Evolutionary conservation across 2,888 invertebrate species (phyloP).

Genomic region (Graphium colonna): DNA sequence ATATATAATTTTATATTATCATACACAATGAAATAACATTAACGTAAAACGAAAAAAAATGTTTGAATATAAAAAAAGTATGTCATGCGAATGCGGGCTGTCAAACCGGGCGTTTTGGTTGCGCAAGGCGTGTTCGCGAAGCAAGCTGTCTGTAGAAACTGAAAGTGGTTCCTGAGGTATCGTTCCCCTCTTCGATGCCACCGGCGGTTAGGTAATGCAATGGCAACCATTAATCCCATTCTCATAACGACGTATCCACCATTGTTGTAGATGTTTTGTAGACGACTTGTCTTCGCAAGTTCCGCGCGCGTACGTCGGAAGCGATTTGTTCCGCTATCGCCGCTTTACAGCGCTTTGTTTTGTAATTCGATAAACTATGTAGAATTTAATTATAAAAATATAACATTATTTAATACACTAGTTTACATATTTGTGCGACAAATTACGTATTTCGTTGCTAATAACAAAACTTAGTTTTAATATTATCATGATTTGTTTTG

Average conservation of each 20-base stretch:
- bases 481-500: too few relatives aligned
- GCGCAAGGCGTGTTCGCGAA: constrained; percentile 53
- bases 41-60: constrained; percentile 30
- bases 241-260: constrained; percentile 46
- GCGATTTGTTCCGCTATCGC: constrained; percentile 23
- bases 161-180: constrained; percentile 57
- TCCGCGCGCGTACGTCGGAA: constrained; percentile 26
- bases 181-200: constrained; percentile 43
- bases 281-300: constrained; percentile 32
- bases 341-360: constrained; percentile 18
- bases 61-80: constrained; percentile 48
- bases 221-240: constrained; percentile 51
- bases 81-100: constrained; percentile 66
- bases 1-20: not conserved
- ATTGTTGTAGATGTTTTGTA: constrained; percentile 40
- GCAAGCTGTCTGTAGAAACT: constrained; percentile 61
- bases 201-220: constrained; percentile 47
- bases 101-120: constrained; percentile 45
- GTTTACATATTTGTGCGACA: too few relatives aligned
- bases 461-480: too few relatives aligned
- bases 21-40: not conserved
- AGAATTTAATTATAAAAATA: too few relatives aligned
- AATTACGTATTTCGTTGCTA: too few relatives aligned
- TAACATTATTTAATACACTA: too few relatives aligned
- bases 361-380: not conserved